Evolutionary conservation across 2,888 invertebrate genomes (phyloP), one percentile per base, ranked within the genome.

Genomic region (Cantharis nigra): DNA sequence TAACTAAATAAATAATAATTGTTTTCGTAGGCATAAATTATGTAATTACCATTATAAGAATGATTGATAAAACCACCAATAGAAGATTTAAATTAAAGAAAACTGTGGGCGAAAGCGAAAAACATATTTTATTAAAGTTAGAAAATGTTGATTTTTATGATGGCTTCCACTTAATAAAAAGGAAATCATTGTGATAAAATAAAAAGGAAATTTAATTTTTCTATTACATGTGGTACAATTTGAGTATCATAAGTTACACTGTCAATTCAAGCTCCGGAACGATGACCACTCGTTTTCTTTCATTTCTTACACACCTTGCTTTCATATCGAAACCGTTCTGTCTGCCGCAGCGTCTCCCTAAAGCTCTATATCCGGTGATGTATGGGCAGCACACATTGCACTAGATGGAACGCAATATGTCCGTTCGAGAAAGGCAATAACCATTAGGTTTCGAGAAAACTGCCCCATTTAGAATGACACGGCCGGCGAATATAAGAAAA

Each of bases 391-490:
- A 90, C 90, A 90, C 90, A 90, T 90, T 90, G 90, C 90, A 89
- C 88, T 90, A 89, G 90, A 90, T 90, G 90, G 90, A 90, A 90
- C 90, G 90, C 90, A 90, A 90, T 90, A 90, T 90, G 90, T 90
- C 90, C 90, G 89, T 88, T 86, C 88, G 89, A 90, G 90, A 90
- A 90, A 90, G 90, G 90, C 90, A 91, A 91, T 91, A 91, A 91
- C 91, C 90, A 91, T 91, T 91, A 90, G 90, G 90, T 90, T 89
- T 89, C 89, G 89, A 90, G 90, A 90, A 90, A 90, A 90, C 90
- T 90, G 89, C 90, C 90, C 90, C 90, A 90, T 90, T 91, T 89
- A 89, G 89, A 89, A 89, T 90, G 90, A 91, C 90, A 90, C 90
- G 89, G 89, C 89, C 90, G 90, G 89, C 90, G 90, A 90, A 90